phyloP scores from a whole-genome alignment of 2,888 invertebrate genomes.

The Dascillus cervinus region DNA sequence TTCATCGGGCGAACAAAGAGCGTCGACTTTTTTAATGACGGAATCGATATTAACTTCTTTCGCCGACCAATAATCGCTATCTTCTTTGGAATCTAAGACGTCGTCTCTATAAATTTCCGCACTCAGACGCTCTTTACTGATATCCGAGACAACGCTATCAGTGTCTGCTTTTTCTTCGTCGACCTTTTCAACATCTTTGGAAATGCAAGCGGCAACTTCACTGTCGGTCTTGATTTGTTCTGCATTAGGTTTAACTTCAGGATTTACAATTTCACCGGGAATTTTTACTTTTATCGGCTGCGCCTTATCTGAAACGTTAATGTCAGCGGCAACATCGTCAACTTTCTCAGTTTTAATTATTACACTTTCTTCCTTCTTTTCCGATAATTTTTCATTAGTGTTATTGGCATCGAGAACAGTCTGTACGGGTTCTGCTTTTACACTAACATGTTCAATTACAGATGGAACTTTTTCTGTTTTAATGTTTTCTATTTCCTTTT shows the following conservation, averaged over 20 bases:
- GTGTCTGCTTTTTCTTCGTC: conserved; percentile 37
- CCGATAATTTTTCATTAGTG: no score
- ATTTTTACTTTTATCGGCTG: no score
- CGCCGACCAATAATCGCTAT: conserved; percentile 69
- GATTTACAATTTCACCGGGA: no score
- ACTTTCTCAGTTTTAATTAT: no score
- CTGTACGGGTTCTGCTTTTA: no score
- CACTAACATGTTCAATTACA: no score
- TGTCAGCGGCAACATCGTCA: no score
- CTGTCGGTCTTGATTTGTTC: conserved; percentile 15
- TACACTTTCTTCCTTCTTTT: no score
- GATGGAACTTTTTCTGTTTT: no score
- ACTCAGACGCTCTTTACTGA: conserved; percentile 35
- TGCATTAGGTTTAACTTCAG: conserved; percentile 22
- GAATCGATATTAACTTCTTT: conserved; percentile 75
- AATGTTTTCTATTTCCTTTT: no score
- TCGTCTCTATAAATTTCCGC: conserved; percentile 42
- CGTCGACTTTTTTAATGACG: conserved; percentile 72
- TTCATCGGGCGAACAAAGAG: conserved; percentile 50
- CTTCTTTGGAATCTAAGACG: conserved; percentile 49
- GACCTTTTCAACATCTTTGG: conserved; percentile 35
- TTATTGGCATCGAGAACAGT: no score
- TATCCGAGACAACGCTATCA: conserved; percentile 34
- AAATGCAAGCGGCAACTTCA: conserved; percentile 26
- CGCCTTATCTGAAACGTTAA: no score